phyloP scores from a whole-genome alignment of 1,140 invertebrate species.

The Chionoecetes opilio region DNA sequence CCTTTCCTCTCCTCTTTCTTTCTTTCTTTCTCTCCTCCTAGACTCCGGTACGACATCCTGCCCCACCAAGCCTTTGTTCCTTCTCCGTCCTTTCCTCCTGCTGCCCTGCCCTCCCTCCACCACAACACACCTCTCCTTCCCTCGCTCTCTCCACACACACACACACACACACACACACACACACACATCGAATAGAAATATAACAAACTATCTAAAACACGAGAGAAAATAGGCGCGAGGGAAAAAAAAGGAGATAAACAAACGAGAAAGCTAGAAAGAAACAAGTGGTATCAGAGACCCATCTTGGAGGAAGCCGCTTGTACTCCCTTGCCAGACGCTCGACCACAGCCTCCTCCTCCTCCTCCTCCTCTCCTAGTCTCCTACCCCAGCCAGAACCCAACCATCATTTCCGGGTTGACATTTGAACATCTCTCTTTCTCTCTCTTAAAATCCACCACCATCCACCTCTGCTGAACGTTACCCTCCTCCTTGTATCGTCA shows the following conservation, averaged over 20 bases:
- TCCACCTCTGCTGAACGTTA: no score
- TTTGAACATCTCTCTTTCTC: background rate
- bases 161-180: background rate
- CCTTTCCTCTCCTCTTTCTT: slow-evolving; percentile 3
- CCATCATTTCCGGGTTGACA: slow-evolving; percentile 20
- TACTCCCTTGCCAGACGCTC: background rate
- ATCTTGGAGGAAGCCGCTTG: background rate
- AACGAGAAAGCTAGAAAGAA: background rate
- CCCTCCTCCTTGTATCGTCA: no score
- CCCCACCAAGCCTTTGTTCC: slow-evolving; percentile 4
- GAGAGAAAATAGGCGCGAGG: background rate
- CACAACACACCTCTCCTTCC: no score
- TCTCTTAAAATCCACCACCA: background rate
- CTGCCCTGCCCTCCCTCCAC: no score
- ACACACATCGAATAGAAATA: background rate
- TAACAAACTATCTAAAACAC: background rate
- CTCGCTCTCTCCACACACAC: no score
- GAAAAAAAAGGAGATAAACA: background rate
- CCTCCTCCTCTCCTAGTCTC: no score
- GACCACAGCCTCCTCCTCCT: background rate
- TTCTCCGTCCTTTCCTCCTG: background rate
- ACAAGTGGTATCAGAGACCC: background rate
- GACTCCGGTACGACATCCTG: slow-evolving; percentile 22
- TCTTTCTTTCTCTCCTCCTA: background rate
- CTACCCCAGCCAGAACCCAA: no score